Base-by-base conservation (phyloP, 53 echinoderm and acorn worm genomes). In the Apostichopus leukothele region DNA sequence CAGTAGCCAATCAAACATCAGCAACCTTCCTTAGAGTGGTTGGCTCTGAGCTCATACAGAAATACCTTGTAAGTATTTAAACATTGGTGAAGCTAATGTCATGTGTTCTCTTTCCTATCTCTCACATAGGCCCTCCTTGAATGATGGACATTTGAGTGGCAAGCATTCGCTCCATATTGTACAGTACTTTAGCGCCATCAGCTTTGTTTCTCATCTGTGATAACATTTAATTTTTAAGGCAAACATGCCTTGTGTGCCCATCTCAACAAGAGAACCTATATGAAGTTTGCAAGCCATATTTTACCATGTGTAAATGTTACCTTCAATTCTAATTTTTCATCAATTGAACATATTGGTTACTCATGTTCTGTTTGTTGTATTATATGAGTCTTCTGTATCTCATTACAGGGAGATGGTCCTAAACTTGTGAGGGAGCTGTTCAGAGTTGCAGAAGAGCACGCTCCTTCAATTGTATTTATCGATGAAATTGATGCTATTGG, bases 401-500 rank as follows among this genome's bases (percentile, higher is more conserved):
- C 51, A 63, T 25, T 12, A 9, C 86, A 97, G 98, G 98, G 98
- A 53, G 98, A 97, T 92, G 98, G 98, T 19, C 98, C 98, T 9
- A 97, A 97, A 52, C 91, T 97, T 53, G 98, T 97, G 11, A 83
- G 98, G 57, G 98, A 97, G 83, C 89, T 97, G 50, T 97, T 97
- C 89, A 89, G 98, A 79, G 98, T 97, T 16, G 98, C 98, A 13
- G 98, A 97, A 83, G 98, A 97, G 76, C 98, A 97, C 68, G 98
- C 95, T 10, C 98, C 98, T 50, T 93, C 98, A 5, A 97, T 97
- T 53, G 98, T 97, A 63, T 97, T 97, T 88, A 97, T 97, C 68
- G 98, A 97, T 91, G 98, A 97, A 89, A 97, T 97, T 76, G 98
- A 97, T 90, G 98, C 98, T 21, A 97, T 97, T 9, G 98, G 98